Evolutionary conservation across 1,140 invertebrate species (phyloP).

Genomic region (Drosophila sulfurigaster): DNA sequence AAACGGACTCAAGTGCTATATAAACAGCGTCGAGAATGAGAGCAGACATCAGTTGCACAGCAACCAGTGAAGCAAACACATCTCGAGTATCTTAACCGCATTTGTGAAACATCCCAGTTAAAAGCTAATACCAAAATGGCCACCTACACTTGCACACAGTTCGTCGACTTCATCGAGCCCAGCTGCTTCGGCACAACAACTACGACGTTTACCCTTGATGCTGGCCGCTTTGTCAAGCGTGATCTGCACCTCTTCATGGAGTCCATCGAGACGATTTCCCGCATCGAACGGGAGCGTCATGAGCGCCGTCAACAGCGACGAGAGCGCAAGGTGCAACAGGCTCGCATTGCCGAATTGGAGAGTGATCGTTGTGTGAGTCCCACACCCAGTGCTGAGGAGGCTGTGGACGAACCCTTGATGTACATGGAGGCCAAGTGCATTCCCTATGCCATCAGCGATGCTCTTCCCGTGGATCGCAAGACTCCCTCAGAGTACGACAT

Average conservation of each 20-base stretch:
- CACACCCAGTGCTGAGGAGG: slow-evolving; percentile 62
- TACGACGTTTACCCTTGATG: slow-evolving; percentile 58
- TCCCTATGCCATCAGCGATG: slow-evolving; percentile 54
- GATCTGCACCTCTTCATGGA: slow-evolving; percentile 70
- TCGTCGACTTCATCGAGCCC: slow-evolving; percentile 29
- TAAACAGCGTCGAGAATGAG: background rate
- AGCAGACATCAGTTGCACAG: slow-evolving; percentile 50
- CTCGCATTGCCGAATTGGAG: slow-evolving; percentile 46
- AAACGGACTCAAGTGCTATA: slow-evolving; percentile 41
- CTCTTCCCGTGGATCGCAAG: background rate
- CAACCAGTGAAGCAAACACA: slow-evolving; percentile 30
- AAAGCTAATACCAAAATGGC: slow-evolving; percentile 27
- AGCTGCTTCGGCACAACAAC: slow-evolving; percentile 2
- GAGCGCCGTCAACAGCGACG: slow-evolving; percentile 52
- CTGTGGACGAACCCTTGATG: slow-evolving; percentile 59
- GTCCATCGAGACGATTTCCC: slow-evolving; percentile 67
- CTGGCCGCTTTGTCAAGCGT: slow-evolving; percentile 43
- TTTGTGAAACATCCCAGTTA: background rate
- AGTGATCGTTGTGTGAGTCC: slow-evolving; percentile 49
- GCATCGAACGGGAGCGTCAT: slow-evolving; percentile 59
- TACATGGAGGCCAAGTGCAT: slow-evolving; percentile 72
- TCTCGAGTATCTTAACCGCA: background rate
- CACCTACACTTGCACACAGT: slow-evolving; percentile 49
- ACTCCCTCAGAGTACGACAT: slow-evolving; percentile 37
- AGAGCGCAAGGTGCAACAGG: slow-evolving; percentile 35